Evolutionary conservation across 2,888 invertebrate species (phyloP).

Genomic region (Leucania comma): DNA sequence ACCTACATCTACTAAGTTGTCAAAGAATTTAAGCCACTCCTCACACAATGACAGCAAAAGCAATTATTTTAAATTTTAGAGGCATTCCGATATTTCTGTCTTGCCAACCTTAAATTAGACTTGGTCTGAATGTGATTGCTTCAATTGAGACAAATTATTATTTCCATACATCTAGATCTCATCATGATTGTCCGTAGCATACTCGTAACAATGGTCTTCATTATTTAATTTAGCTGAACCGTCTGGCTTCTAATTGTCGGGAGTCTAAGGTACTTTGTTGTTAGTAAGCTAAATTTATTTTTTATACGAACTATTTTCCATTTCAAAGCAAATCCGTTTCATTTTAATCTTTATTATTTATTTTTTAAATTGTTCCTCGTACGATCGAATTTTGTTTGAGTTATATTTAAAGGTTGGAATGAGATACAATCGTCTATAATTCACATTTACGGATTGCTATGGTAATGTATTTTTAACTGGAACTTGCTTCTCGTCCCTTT

Average conservation of each 20-base stretch:
- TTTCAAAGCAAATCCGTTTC: neutral
- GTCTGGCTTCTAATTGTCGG: neutral
- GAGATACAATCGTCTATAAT: neutral
- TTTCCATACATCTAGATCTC: slow-evolving; percentile 5
- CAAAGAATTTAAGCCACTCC: neutral
- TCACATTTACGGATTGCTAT: neutral
- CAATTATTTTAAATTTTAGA: neutral
- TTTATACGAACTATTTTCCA: neutral
- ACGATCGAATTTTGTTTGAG: neutral
- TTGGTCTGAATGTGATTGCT: slow-evolving; percentile 13
- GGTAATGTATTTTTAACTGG: slow-evolving; percentile 11
- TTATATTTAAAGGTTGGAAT: neutral
- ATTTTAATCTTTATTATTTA: neutral
- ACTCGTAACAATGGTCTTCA: neutral
- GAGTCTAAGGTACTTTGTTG: neutral
- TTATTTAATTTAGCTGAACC: slow-evolving; percentile 2
- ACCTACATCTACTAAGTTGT: neutral
- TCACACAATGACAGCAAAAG: neutral
- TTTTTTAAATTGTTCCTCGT: neutral
- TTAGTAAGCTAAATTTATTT: neutral
- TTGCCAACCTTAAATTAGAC: slow-evolving; percentile 44
- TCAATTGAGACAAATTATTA: slow-evolving; percentile 45
- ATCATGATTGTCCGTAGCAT: neutral
- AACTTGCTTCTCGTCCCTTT: slow-evolving; percentile 7
- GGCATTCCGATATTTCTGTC: neutral